Base-by-base conservation (phyloP, 1,140 invertebrate genomes). In the Psilanteris sp. region DNA sequence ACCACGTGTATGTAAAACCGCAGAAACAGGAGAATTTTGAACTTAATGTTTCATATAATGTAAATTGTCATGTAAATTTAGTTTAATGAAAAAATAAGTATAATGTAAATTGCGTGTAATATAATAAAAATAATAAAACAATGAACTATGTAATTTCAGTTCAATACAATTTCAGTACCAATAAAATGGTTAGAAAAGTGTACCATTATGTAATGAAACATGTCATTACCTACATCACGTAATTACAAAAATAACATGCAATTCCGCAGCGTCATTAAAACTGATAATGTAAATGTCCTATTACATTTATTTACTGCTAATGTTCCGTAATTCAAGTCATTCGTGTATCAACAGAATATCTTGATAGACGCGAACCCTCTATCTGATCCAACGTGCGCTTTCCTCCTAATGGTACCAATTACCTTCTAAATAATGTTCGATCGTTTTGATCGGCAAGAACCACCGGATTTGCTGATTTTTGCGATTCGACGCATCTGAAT, bases 181-280 rank as follows among this genome's bases (percentile, higher is more conserved):
- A n/a, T n/a, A n/a, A n/a, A n/a, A n/a, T n/a, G n/a, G n/a, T 29
- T 62, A 22, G 10, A 34, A 66, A 16, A 22, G n/a, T 31, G n/a
- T 59, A 48, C 50, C 34, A 68, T 70, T 70, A 70, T 18, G 24
- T 9, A 70, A 70, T 29, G 29, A 70, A 44, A 59, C 27, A 11
- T 44, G 52, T 59, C 54, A 52, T 70, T 70, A 70, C 44, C 6
- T 22, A n/a, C 7, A 46, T 37, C 34, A 31, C 16, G 41, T 31
- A 70, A 70, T 70, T 70, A 61, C 46, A 43, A 59, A 43, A 70
- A 61, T 70, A 59, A 52, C 54, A 70, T 61, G 66, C 52, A 59
- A 52, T 59, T 43, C 54, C 11, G 7, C 66, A 15, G 26, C 61
- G 46, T 50, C 54, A 57, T 70, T 70, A 61, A 27, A 41, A 52